phyloP scores from a whole-genome alignment of 1,140 invertebrate genomes.

The Plectrocnemia conspersa region DNA sequence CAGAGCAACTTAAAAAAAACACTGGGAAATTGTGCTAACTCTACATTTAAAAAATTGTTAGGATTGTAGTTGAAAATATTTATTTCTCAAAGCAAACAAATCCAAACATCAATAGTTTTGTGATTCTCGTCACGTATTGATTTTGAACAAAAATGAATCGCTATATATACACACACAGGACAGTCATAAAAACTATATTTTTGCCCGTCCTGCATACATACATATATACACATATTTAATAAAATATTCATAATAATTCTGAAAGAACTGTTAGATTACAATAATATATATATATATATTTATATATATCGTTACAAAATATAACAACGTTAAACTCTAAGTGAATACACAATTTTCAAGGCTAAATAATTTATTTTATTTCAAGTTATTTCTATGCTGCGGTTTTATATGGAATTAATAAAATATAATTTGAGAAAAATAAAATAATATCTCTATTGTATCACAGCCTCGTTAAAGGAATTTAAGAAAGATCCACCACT shows the following conservation, averaged over 20 bases:
- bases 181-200: too few species aligned
- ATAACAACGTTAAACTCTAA: conserved; percentile 21
- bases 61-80: neutral
- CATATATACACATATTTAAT: too few species aligned
- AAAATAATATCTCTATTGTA: too few species aligned
- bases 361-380: conserved; percentile 18
- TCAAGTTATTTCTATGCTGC: conserved; percentile 14
- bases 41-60: neutral
- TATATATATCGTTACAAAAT: conserved; percentile 13
- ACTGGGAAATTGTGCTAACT: neutral
- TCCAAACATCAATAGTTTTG: neutral
- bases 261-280: too few species aligned
- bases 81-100: neutral
- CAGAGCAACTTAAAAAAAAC: neutral
- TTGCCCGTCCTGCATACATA: too few species aligned
- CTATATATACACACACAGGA: too few species aligned
- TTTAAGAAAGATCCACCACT: too few species aligned
- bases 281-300: conserved; percentile 5
- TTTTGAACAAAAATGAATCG: too few species aligned
- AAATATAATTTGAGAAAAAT: too few species aligned
- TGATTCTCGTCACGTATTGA: conserved; percentile 1
- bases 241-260: too few species aligned
- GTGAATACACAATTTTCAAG: conserved; percentile 19
- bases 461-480: too few species aligned
- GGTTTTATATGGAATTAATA: conserved; percentile 15